Evolutionary conservation across 2,797 vertebrate species (phyloP).

Genomic region (Acipenser oxyrinchus): DNA sequence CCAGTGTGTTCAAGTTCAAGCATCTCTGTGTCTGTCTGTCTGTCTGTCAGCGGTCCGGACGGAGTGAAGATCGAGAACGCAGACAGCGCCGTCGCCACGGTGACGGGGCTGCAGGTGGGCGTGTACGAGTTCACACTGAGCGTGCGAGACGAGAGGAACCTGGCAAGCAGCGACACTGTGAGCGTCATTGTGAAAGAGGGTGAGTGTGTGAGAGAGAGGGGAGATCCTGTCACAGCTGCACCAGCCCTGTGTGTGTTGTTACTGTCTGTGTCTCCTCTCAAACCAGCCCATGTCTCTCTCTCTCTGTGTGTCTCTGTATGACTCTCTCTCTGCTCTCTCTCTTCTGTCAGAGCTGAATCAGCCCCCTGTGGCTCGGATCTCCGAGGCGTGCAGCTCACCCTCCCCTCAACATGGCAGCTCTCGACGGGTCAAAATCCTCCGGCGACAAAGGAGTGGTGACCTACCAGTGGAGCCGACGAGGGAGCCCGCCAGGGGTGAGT

Average conservation of each 20-base stretch:
- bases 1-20: too few relatives aligned
- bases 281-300: not conserved
- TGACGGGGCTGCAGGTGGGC: constrained; percentile 83
- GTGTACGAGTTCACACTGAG: constrained; percentile 82
- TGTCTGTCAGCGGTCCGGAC: constrained; percentile 69
- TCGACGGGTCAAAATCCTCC: constrained; percentile 83
- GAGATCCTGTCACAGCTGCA: not conserved
- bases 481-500: constrained; percentile 67
- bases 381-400: constrained; percentile 63
- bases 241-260: not conserved
- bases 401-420: constrained; percentile 66
- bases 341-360: constrained; percentile 75
- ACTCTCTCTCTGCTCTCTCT: not conserved
- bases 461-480: constrained; percentile 84
- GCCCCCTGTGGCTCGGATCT: constrained; percentile 72
- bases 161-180: constrained; percentile 78
- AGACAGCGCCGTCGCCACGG: constrained; percentile 72
- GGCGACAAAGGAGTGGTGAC: constrained; percentile 85
- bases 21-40: not conserved
- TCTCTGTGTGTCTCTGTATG: too few relatives aligned
- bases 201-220: constrained; percentile 22
- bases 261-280: not conserved
- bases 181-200: constrained; percentile 89
- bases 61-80: constrained; percentile 85
- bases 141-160: constrained; percentile 81